phyloP scores from a whole-genome alignment of 2,888 invertebrate species.

The Tachina lurida region DNA sequence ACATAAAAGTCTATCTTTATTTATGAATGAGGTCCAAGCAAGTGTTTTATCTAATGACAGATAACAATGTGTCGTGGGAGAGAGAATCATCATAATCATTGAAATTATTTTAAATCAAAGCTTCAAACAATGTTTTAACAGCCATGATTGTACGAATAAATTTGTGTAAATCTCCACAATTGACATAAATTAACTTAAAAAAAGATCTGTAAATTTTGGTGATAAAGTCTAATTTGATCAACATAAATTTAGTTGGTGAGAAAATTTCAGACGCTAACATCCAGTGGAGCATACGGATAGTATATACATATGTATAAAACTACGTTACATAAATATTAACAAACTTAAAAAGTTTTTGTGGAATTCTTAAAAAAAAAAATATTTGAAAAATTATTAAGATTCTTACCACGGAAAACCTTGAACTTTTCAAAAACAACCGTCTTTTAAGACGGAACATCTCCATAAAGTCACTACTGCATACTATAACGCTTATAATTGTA shows the following conservation, averaged over 20 bases:
- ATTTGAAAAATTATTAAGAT: not conserved
- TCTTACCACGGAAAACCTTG: conserved; percentile 38
- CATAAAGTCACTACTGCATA: not conserved
- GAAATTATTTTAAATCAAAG: conserved; percentile 36
- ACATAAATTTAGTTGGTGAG: conserved; percentile 66
- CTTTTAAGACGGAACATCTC: conserved; percentile 24
- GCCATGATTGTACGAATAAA: not conserved
- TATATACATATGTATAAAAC: not conserved
- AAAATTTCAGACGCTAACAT: conserved; percentile 45
- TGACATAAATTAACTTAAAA: conserved; percentile 67
- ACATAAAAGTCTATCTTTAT: conserved; percentile 14
- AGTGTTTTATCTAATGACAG: conserved; percentile 27
- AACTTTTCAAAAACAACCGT: conserved; percentile 2
- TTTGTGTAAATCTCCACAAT: conserved; percentile 59
- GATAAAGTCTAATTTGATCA: conserved; percentile 63
- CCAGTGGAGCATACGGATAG: conserved; percentile 45
- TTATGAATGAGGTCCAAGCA: not conserved
- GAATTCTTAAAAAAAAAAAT: conserved; percentile 4
- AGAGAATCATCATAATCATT: conserved; percentile 39
- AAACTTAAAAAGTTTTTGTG: not conserved
- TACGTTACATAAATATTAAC: not conserved
- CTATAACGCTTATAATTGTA: not conserved
- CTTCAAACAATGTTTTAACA: conserved; percentile 36
- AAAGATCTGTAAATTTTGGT: conserved; percentile 36
- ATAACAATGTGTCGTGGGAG: conserved; percentile 34